Percentiles rank a stretch among this genome's conserved stretches.
Evolutionary conservation across 1,140 invertebrate genomes (phyloP).

Genomic region (Bombyx mori): DNA sequence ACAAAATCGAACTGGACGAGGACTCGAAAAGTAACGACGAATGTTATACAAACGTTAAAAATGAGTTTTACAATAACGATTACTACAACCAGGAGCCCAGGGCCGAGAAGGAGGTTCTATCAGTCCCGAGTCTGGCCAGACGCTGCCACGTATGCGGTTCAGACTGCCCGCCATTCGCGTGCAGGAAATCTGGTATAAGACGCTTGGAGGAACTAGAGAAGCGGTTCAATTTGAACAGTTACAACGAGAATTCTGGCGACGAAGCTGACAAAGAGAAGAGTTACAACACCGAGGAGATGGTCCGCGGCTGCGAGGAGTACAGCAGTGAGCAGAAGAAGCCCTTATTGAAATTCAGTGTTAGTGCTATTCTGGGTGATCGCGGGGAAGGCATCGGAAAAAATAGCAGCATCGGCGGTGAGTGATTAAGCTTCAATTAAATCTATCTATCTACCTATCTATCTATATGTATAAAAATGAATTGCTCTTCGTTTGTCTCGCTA

Average conservation of each 20-base stretch:
- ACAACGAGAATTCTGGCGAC: conserved; percentile 53
- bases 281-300: conserved; percentile 45
- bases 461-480: too few relatives aligned
- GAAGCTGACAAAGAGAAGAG: conserved; percentile 36
- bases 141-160: conserved; percentile 43
- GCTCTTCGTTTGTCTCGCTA: too few relatives aligned
- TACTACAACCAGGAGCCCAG: conserved; percentile 25
- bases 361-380: conserved; percentile 83
- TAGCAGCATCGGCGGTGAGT: conserved; percentile 42
- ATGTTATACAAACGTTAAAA: conserved; percentile 30
- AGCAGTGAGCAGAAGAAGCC: conserved; percentile 74
- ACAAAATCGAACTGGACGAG: conserved; percentile 53
- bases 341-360: conserved; percentile 92
- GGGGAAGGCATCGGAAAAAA: conserved; percentile 36
- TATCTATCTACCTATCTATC: too few relatives aligned
- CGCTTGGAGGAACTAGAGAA: conserved; percentile 55
- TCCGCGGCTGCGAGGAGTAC: conserved; percentile 56
- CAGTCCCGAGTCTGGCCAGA: conserved; percentile 40
- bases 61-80: conserved; percentile 32
- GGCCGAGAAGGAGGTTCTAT: conserved; percentile 52
- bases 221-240: conserved; percentile 45
- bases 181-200: conserved; percentile 51
- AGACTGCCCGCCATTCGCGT: conserved; percentile 50
- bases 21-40: conserved; percentile 50
- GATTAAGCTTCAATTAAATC: background rate